Conservation (phyloP, 2,888 invertebrate genomes). For the Eristalis pertinax region DNA sequence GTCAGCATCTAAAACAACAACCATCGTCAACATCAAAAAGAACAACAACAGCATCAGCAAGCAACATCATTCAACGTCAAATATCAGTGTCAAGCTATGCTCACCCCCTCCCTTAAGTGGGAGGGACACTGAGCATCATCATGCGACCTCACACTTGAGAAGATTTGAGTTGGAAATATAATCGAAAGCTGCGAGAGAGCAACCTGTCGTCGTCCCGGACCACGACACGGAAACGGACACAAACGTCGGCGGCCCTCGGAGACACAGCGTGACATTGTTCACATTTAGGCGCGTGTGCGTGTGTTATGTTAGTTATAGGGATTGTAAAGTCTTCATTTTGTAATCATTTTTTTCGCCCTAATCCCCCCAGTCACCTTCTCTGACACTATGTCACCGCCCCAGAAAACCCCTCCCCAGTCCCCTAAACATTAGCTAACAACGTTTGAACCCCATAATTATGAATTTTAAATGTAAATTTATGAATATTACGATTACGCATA, state of each 20-base stretch:
- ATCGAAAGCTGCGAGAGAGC: slow-evolving; percentile 33
- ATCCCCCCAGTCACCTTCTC: background rate
- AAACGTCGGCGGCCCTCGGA: background rate
- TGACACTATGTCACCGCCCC: background rate
- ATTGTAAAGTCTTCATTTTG: slow-evolving; percentile 56
- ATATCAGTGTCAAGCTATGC: slow-evolving; percentile 74
- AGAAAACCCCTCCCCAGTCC: background rate
- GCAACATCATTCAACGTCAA: slow-evolving; percentile 58
- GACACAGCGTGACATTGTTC: background rate
- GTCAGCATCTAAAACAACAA: slow-evolving; percentile 33
- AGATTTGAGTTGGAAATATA: slow-evolving; percentile 84
- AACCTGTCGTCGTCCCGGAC: slow-evolving; percentile 24
- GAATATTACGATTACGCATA: slow-evolving; percentile 37
- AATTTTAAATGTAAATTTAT: slow-evolving; percentile 51
- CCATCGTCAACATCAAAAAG: background rate
- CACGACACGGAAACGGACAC: slow-evolving; percentile 14
- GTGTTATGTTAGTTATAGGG: slow-evolving; percentile 27
- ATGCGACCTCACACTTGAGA: slow-evolving; percentile 82
- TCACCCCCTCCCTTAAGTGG: slow-evolving; percentile 85
- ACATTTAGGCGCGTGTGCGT: background rate
- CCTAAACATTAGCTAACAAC: slow-evolving; percentile 33
- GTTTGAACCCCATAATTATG: slow-evolving; percentile 10
- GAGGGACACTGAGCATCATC: slow-evolving; percentile 85
- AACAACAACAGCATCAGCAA: slow-evolving; percentile 35
- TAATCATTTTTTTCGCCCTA: slow-evolving; percentile 48